Evolutionary conservation across 2,888 invertebrate genomes (phyloP), one percentile per base, ranked within the genome.

Genomic region (Synergus laeviventris): DNA sequence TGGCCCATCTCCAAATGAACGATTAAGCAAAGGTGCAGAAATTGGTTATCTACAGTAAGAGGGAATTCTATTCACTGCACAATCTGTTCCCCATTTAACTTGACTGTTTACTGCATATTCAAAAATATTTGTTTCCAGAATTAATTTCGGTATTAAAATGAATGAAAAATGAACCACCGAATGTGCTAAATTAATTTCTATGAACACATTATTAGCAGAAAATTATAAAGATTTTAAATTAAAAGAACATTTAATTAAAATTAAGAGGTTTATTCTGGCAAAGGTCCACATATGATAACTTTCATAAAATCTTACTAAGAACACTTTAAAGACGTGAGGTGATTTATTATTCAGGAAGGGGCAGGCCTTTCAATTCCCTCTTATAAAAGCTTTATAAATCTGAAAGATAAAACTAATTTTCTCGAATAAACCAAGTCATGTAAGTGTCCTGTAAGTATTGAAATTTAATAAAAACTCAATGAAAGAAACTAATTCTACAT

Each of bases 1-100:
- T 54, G 49, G 49, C 49, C 18, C 9, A 54, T 54, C 49, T 54
- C 49, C 49, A 54, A 54, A 54, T 54, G 49, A 54, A 54, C 49
- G 18, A 54, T 54, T 54, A 54, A 54, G 49, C 18, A 18, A 18
- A 54, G 18, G 49, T 54, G 18, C 18, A 54, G 49, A 54, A 54
- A 54, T 54, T 54, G 49, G 49, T 54, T 54, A 54, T 54, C 49
- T 54, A 54, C n/a, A 18, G 18, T 2, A 3, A 9, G 2, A 54
- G 49, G 8, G 18, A 54, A 54, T 18, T 18, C 18, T 9, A 2
- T 12, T 18, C 2, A 18, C 49, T 54, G 18, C 9, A 9, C 18
- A 18, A 54, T 54, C 9, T 54, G 18, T 2, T 7, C 18, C 18
- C 2, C 18, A 18, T 54, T 54, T 54, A 49, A 49, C n/a, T n/a